Base-by-base conservation (phyloP, 2,113 vertebrate species). In the Recurvirostra avosetta region DNA sequence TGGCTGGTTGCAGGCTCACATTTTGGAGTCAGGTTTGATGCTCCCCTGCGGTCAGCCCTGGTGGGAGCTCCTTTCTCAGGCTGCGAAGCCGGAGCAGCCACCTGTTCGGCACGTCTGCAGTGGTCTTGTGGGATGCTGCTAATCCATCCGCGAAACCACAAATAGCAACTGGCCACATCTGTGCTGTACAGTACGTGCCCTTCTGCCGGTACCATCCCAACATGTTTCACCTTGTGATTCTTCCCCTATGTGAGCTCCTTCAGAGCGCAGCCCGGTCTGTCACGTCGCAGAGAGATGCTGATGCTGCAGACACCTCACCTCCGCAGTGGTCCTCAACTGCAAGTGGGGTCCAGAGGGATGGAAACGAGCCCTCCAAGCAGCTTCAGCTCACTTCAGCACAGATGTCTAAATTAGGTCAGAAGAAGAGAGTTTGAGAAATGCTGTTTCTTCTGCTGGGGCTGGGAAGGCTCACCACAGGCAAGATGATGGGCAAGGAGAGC, bases 211-310 rank as follows among this genome's bases (percentile, higher is more conserved):
- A 45, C 8, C 66, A 27, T 7, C 55, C 40, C 45, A 21, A 9
- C 19, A 4, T 0, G 4, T n/a, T 65, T 74, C n/a, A 18, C 50
- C 45, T 32, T 2, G 0, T 10, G 78, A 16, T 45, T 29, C 38
- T 41, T 63, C 1, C 13, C 77, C 32, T 1, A 0, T 0, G 9
- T 1, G 36, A 81, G 65, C 13, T 49, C 59, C 74, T 53, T 8
- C 17, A 18, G 41, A 68, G n/a, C 3, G 0, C 62, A 29, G 38
- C 62, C 38, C 6, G 25, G 8, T 23, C 27, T 23, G 8, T 4
- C 2, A 1, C 0, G 1, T 4, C 2, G 1, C 30, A 65, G 55
- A 22, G 55, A 27, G 56, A 19, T 3, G 30, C 21, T 14, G 78
- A 4, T 36, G 67, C 61, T 76, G 68, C 15, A 26, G 34, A 25